These are phyloP conservation scores for Aphidoletes aphidimyza DNA, from an alignment of 2,888 invertebrate species.

Conservation along the genomic window DNA sequence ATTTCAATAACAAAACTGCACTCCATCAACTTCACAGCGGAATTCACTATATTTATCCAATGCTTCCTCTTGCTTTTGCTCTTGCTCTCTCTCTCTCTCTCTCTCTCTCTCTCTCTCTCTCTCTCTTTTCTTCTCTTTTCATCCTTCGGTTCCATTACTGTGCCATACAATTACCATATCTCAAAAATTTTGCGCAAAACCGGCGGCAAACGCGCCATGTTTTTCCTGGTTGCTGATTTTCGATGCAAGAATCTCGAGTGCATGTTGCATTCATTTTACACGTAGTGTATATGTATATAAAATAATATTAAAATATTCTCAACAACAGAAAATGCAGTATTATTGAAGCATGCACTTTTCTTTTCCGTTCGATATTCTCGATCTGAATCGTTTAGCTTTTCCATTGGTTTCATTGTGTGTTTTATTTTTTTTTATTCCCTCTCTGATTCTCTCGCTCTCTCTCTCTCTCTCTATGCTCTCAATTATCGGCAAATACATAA, in stretches of 20 bases:
- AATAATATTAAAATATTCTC: constrained; percentile 8
- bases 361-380: not conserved
- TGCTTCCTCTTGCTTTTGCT: not conserved
- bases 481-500: not conserved
- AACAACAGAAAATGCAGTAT: constrained; percentile 21
- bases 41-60: not conserved
- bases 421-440: not conserved
- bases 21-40: constrained; percentile 3
- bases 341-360: constrained; percentile 25
- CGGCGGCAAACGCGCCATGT: too few species aligned
- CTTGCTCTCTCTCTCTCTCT: not conserved
- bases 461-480: not conserved
- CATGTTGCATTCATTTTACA: constrained; percentile 39
- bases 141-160: too few species aligned
- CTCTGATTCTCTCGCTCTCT: not conserved
- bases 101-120: not conserved
- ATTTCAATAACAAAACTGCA: constrained; percentile 35
- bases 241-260: constrained; percentile 14
- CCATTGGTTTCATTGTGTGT: not conserved
- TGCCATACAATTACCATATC: too few species aligned
- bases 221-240: not conserved
- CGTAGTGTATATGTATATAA: too few species aligned
- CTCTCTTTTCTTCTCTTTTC: too few species aligned
- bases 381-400: not conserved
- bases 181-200: too few species aligned